phyloP scores from a whole-genome alignment of 2,113 vertebrate species.

The Erythrocercus mccallii region DNA sequence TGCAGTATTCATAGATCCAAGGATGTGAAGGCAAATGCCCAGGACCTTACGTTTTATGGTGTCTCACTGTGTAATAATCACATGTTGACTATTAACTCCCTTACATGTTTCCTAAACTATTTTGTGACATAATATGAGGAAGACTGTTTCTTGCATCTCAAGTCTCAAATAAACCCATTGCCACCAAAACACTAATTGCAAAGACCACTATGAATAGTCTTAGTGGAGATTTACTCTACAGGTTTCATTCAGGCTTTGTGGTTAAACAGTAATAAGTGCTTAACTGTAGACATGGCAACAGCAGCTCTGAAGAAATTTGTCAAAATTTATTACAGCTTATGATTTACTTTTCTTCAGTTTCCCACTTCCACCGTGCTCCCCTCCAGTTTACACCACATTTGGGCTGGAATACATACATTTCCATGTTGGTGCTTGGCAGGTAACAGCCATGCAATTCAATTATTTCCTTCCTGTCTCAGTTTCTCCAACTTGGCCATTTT shows the following conservation, averaged over 20 bases:
- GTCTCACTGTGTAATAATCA: neutral
- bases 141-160: neutral
- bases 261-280: neutral
- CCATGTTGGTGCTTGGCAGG: neutral
- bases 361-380: accelerated
- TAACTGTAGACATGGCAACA: neutral
- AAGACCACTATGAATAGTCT: neutral
- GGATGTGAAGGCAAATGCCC: neutral
- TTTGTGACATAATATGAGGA: neutral
- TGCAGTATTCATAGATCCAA: neutral
- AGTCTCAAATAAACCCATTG: neutral
- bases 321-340: neutral
- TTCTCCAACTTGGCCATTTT: neutral
- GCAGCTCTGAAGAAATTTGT: neutral
- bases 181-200: neutral
- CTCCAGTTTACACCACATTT: neutral
- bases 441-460: neutral
- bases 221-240: neutral
- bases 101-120: neutral
- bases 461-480: neutral
- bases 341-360: neutral
- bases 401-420: neutral
- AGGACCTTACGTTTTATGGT: neutral
- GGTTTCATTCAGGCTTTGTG: neutral
- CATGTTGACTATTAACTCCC: neutral